phyloP scores from a whole-genome alignment of 2,113 vertebrate genomes.

The Leptobrachium leishanense region DNA sequence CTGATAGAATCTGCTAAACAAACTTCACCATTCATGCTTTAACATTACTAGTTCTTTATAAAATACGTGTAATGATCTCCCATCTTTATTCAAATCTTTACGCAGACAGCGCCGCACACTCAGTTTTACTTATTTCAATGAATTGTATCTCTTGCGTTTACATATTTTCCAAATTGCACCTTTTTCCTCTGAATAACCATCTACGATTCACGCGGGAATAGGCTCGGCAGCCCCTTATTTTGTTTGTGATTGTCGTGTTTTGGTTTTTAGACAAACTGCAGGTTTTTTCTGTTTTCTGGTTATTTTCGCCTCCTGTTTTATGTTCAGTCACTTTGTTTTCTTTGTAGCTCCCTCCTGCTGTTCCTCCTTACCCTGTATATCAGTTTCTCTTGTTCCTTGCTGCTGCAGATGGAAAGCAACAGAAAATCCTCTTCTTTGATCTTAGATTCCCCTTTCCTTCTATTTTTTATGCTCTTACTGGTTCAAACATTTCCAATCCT shows the following conservation, averaged over 20 bases:
- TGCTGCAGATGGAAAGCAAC: conserved; percentile 34
- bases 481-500: conserved; percentile 32
- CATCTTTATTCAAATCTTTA: too few species aligned
- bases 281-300: conserved; percentile 19
- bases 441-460: conserved; percentile 32
- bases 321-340: conserved; percentile 42
- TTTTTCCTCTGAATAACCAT: background rate
- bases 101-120: background rate
- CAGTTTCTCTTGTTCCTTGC: conserved; percentile 35
- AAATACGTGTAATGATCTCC: too few species aligned
- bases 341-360: conserved; percentile 20
- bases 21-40: too few species aligned
- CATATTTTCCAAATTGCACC: background rate
- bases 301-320: conserved; percentile 34
- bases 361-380: conserved; percentile 34
- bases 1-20: too few species aligned
- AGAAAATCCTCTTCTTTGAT: conserved; percentile 41
- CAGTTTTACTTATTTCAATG: background rate
- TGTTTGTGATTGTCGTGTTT: conserved; percentile 22
- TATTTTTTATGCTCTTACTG: conserved; percentile 43
- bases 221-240: conserved; percentile 15
- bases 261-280: conserved; percentile 12
- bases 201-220: background rate
- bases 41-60: too few species aligned
- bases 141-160: background rate